A percentile compares a stretch with the other conserved stretches of the same genome.
These are phyloP conservation scores for Melanotaenia pygmaea DNA, from an alignment of 2,797 vertebrate genomes.

Conservation along the genomic window DNA sequence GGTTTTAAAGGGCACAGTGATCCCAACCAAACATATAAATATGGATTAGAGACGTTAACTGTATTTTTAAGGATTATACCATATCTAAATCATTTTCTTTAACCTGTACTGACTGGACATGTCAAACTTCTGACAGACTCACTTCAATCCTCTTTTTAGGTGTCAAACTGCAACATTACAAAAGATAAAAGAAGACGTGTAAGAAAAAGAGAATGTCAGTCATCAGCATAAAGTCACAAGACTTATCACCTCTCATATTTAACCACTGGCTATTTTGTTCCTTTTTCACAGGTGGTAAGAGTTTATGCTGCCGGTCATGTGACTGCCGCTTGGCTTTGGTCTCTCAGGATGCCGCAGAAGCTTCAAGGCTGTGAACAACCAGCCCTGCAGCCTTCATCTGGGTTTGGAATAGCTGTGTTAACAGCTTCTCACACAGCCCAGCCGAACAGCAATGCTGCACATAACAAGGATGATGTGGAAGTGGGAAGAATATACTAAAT, in stretches of 20 bases:
- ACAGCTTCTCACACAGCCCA: constrained; percentile 69
- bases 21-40: background rate
- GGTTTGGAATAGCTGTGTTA: constrained; percentile 79
- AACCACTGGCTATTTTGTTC: constrained; percentile 67
- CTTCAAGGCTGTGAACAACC: constrained; percentile 68
- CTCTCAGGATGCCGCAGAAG: constrained; percentile 63
- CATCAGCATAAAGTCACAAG: constrained; percentile 75
- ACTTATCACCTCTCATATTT: constrained; percentile 69
- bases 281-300: constrained; percentile 72
- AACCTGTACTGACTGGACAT: background rate
- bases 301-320: constrained; percentile 69
- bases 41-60: background rate
- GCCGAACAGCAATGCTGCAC: constrained; percentile 38
- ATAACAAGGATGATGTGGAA: constrained; percentile 39
- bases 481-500: constrained; percentile 26
- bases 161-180: constrained; percentile 2
- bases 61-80: background rate
- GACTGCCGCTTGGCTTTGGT: constrained; percentile 51
- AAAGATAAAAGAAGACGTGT: constrained; percentile 36
- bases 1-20: background rate
- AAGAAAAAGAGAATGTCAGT: constrained; percentile 50
- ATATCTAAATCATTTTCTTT: background rate
- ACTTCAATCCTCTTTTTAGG: constrained; percentile 3
- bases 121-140: background rate
- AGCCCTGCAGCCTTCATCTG: constrained; percentile 63